These are phyloP conservation scores for Drosophila merina DNA, from an alignment of 2,888 invertebrate species.

Conservation along the genomic window DNA sequence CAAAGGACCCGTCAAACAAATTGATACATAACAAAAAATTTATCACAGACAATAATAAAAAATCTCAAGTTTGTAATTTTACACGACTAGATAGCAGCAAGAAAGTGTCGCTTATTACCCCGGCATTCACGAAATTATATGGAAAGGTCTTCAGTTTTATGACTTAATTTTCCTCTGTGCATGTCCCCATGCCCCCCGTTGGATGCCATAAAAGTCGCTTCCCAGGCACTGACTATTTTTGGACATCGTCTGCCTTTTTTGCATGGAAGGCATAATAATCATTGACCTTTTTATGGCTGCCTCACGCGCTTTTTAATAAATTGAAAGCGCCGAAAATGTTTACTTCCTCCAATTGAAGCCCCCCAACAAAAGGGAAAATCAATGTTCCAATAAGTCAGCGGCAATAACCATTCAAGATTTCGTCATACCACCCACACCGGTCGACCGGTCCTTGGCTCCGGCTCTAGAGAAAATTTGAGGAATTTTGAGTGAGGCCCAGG, in stretches of 20 bases:
- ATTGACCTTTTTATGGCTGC: slow-evolving; percentile 72
- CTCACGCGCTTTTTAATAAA: slow-evolving; percentile 70
- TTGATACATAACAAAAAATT: slow-evolving; percentile 10
- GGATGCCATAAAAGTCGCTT: slow-evolving; percentile 1
- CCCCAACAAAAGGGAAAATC: slow-evolving; percentile 45
- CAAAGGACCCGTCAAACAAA: slow-evolving; percentile 54
- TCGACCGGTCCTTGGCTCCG: slow-evolving; percentile 17
- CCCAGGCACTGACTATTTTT: slow-evolving; percentile 44
- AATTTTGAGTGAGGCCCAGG: slow-evolving; percentile 53
- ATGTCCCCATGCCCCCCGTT: background rate
- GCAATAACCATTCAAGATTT: slow-evolving; percentile 64
- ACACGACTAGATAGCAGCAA: background rate
- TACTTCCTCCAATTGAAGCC: slow-evolving; percentile 56
- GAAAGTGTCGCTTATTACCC: background rate
- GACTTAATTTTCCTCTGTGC: slow-evolving; percentile 14
- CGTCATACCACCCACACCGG: slow-evolving; percentile 26
- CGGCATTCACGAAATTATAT: background rate
- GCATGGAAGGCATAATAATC: slow-evolving; percentile 64
- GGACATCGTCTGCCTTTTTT: slow-evolving; percentile 49
- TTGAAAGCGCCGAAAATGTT: slow-evolving; percentile 59
- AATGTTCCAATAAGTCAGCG: slow-evolving; percentile 65
- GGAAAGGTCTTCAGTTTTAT: background rate
- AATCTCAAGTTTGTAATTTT: background rate
- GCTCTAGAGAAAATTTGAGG: slow-evolving; percentile 29
- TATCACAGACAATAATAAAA: background rate